phyloP scores from a whole-genome alignment of 2,797 vertebrate genomes.

The Propithecus deckenii region DNA sequence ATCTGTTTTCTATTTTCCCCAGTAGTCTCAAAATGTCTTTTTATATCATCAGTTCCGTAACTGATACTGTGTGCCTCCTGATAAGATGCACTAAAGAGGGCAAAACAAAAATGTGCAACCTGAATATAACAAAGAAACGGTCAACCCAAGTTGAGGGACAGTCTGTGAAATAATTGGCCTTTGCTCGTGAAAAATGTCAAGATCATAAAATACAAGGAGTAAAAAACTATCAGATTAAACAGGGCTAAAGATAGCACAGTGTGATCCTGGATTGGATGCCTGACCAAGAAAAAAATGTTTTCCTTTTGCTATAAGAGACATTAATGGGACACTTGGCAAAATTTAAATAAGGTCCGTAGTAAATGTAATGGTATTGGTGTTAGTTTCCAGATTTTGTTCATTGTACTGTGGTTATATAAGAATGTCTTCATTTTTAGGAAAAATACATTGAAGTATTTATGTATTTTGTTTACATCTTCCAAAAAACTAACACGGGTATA shows the following conservation, averaged over 20 bases:
- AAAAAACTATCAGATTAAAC: not conserved
- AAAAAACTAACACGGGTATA: not conserved
- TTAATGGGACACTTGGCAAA: not conserved
- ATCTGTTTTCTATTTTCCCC: not conserved
- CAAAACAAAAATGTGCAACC: not conserved
- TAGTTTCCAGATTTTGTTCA: not conserved
- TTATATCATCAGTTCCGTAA: not conserved
- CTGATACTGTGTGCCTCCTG: not conserved
- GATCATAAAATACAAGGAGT: not conserved
- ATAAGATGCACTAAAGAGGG: not conserved
- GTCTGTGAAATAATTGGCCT: not conserved
- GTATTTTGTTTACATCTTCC: not conserved
- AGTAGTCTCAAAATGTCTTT: not conserved
- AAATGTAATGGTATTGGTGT: not conserved
- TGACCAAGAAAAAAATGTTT: not conserved
- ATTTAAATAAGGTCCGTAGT: not conserved
- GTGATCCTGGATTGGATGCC: not conserved
- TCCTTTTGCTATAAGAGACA: not conserved
- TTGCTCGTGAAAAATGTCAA: not conserved
- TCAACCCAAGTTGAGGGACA: not conserved
- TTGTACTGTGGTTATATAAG: not conserved
- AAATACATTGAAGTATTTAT: not conserved
- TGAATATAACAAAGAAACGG: not conserved
- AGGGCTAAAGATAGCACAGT: not conserved
- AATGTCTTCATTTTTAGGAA: not conserved